A percentile compares a stretch with the other conserved stretches of the same genome.
Evolutionary conservation across 1,140 invertebrate species (phyloP).

Genomic region (Brachionus plicatilis): DNA sequence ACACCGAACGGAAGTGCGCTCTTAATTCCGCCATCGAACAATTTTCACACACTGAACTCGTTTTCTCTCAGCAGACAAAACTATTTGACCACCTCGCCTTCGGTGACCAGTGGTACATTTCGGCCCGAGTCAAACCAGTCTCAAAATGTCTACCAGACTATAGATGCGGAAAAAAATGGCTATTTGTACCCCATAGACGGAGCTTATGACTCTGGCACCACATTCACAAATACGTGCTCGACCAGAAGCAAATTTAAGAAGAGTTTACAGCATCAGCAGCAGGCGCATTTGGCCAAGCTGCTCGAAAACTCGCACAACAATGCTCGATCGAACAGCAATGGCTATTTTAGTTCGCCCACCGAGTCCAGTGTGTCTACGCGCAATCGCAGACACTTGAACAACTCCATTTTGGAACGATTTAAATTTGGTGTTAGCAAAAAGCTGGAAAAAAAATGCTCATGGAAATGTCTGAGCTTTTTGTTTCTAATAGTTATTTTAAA

Average conservation of each 20-base stretch:
- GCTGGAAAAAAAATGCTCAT: neutral
- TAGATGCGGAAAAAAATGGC: conserved; percentile 16
- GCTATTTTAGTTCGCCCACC: neutral
- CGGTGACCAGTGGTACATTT: neutral
- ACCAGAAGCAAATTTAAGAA: conserved; percentile 8
- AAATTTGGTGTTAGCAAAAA: neutral
- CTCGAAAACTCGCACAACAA: neutral
- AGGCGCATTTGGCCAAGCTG: neutral
- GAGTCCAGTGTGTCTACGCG: neutral
- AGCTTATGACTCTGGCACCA: neutral
- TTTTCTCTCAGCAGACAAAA: neutral
- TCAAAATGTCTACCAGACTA: conserved; percentile 38
- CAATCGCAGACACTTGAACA: neutral
- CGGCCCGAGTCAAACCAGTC: conserved; percentile 32
- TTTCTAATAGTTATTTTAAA: conserved; percentile 20
- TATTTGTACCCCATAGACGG: conserved; percentile 24
- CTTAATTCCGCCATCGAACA: conserved; percentile 14
- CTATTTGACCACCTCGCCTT: neutral
- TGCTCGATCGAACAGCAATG: neutral
- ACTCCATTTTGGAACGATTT: conserved; percentile 4
- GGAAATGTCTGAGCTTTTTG: conserved; percentile 18
- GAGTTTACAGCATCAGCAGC: neutral
- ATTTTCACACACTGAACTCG: conserved; percentile 1
- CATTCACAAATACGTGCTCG: conserved; percentile 12
- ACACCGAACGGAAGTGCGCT: conserved; percentile 25